These are phyloP conservation scores for Xestia ashworthii DNA, from an alignment of 2,888 invertebrate genomes.

Conservation along the genomic window DNA sequence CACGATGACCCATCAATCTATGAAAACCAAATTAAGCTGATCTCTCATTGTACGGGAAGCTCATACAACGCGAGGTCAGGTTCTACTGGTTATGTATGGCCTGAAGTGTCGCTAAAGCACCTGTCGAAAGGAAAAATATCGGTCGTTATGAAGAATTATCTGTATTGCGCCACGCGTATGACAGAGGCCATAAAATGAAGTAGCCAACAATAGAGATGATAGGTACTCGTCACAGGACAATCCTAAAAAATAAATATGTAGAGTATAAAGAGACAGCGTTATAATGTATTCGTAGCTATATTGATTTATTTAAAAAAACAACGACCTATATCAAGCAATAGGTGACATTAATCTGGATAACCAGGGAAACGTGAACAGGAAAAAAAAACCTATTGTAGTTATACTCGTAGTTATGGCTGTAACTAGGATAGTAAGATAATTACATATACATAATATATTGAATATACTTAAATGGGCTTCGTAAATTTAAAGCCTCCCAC, in stretches of 20 bases:
- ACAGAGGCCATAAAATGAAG: conserved; percentile 42
- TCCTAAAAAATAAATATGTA: conserved; percentile 7
- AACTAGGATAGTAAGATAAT: too few species aligned
- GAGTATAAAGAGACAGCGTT: not conserved
- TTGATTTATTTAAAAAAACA: too few species aligned
- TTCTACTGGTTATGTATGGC: not conserved
- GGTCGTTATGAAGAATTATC: conserved; percentile 41
- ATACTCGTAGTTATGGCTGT: too few species aligned
- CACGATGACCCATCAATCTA: too few species aligned
- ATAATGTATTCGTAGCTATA: not conserved
- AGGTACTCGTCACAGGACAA: conserved; percentile 27
- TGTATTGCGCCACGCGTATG: conserved; percentile 22
- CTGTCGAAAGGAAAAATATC: conserved; percentile 25
- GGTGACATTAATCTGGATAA: not conserved
- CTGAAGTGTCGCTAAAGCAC: not conserved
- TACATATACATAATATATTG: too few species aligned
- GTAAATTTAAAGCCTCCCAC: too few species aligned
- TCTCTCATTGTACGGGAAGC: not conserved
- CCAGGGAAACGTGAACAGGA: not conserved
- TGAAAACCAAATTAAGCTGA: not conserved
- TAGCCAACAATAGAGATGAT: conserved; percentile 40
- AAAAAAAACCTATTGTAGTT: too few species aligned
- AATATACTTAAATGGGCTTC: too few species aligned
- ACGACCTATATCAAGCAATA: not conserved
- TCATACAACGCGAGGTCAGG: not conserved